Evolutionary conservation across 2,797 vertebrate genomes (phyloP).

Genomic region (Antennarius maculatus): DNA sequence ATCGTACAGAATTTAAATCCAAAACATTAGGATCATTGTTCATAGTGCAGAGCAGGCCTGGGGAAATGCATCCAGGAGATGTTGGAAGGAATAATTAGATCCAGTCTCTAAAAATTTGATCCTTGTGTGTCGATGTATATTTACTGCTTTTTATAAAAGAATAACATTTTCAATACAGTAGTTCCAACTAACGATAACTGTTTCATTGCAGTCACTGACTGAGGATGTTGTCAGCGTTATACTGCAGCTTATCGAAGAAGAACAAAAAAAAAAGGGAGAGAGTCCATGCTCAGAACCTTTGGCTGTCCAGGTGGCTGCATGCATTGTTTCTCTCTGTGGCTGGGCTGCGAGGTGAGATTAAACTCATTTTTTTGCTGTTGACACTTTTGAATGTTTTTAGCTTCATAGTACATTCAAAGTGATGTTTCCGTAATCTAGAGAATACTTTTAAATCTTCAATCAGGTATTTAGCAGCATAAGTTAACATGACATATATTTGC

Average conservation of each 20-base stretch:
- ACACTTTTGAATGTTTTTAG: neutral
- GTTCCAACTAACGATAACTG: neutral
- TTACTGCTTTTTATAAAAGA: neutral
- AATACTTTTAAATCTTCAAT: neutral
- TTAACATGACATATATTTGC: neutral
- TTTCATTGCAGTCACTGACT: slow-evolving; percentile 82
- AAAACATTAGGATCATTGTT: neutral
- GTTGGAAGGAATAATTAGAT: neutral
- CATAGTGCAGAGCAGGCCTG: neutral
- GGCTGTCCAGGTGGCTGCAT: slow-evolving; percentile 89
- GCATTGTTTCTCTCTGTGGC: slow-evolving; percentile 89
- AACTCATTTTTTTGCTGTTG: neutral
- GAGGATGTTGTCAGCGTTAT: slow-evolving; percentile 88
- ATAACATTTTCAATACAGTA: neutral
- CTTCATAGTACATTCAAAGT: neutral
- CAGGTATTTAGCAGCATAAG: neutral
- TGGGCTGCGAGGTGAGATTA: slow-evolving; percentile 88
- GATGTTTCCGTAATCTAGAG: neutral
- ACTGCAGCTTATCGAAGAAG: slow-evolving; percentile 88
- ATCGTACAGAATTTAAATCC: neutral
- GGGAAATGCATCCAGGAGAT: neutral
- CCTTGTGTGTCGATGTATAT: neutral
- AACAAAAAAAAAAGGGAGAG: slow-evolving; percentile 76
- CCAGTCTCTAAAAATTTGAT: neutral
- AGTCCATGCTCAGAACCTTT: slow-evolving; percentile 75